Evolutionary conservation across 2,888 invertebrate species (phyloP), one percentile per base, ranked within the genome.

Genomic region (Lasioglossum lativentre): DNA sequence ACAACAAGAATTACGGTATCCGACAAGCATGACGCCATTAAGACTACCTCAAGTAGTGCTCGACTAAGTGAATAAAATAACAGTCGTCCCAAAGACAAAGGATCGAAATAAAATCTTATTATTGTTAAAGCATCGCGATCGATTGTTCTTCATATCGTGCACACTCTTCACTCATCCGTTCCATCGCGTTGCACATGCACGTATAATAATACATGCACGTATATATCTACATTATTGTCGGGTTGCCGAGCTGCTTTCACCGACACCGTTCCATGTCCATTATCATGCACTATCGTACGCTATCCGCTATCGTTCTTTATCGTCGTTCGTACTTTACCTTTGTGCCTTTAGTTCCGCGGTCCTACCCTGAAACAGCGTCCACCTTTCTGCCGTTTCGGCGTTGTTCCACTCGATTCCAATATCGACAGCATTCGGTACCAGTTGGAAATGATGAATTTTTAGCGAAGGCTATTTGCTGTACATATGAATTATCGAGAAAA

Each of bases 221-320:
- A n/a, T n/a, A n/a, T 42, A 42, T 10, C n/a, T 47, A 52, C n/a
- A 2, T 78, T 82, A 70, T 74, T 56, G 70, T 75, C 70, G 59
- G 16, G 16, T 52, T 74, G 72, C n/a, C 73, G n/a, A 38, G 73
- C n/a, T 80, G 70, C 38, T 74, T 70, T 42, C 74, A n/a, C 52
- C 68, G 40, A 30, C 38, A 82, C 30, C 42, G 19, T 73, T 56
- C 27, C 42, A 23, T 16, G 30, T 52, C 47, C 45, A 56, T 80
- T 80, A 82, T 73, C 73, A 16, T 27, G 66, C 47, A 5, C 72
- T 52, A 38, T 34, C 42, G 40, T 40, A 14, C 63, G 63, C 63
- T 63, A 63, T 63, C 63, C 63, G n/a, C 30, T 76, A n/a, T 45
- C 45, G n/a, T 66, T 38, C 38, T 40, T 38, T 77, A 68, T 77